Evolutionary conservation across 2,797 vertebrate genomes (phyloP).

Genomic region (Chelmon rostratus): DNA sequence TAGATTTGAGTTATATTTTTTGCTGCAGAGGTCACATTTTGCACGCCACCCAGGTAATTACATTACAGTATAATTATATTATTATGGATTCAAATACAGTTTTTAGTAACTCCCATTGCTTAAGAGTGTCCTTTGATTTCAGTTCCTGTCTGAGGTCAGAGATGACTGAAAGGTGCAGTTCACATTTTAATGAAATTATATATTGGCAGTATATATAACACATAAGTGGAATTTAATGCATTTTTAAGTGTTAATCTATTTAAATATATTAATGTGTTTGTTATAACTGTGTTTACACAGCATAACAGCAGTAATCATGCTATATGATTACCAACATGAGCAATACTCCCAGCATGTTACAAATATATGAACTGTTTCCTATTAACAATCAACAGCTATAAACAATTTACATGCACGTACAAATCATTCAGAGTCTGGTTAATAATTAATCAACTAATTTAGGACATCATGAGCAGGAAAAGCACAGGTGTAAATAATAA

Average conservation of each 20-base stretch:
- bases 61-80: not conserved
- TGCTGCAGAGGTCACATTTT: not conserved
- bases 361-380: no score
- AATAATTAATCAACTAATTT: no score
- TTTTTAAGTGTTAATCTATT: not conserved
- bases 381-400: no score
- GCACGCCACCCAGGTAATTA: not conserved
- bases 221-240: not conserved
- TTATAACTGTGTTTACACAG: not conserved
- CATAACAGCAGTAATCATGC: not conserved
- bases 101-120: not conserved
- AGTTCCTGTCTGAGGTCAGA: not conserved
- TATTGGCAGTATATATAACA: no score
- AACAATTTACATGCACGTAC: no score
- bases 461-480: no score
- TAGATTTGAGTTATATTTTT: slow-evolving; percentile 26
- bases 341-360: no score
- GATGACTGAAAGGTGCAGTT: not conserved
- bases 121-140: not conserved
- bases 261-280: not conserved
- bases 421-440: no score
- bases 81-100: not conserved
- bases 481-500: no score
- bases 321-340: not conserved
- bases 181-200: not conserved